A percentile compares a stretch with the other conserved stretches of the same genome.
Conservation (phyloP, 2,797 vertebrate genomes). For the Enteromius viviparus region DNA sequence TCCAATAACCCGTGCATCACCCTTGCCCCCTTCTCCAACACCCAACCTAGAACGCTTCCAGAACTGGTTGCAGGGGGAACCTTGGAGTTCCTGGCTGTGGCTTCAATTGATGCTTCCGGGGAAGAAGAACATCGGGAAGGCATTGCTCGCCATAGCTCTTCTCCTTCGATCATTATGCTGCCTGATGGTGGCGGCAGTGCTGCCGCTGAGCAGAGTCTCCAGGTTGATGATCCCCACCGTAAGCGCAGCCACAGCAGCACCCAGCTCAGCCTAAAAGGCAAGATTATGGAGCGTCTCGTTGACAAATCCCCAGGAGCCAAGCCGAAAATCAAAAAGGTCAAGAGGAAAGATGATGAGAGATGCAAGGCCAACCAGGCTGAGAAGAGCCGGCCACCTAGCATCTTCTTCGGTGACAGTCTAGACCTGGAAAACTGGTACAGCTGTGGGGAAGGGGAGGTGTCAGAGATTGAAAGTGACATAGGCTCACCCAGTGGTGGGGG, state of each 20-base stretch:
- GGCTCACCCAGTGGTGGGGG: slow-evolving; percentile 86
- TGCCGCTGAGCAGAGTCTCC: slow-evolving; percentile 73
- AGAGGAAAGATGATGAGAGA: slow-evolving; percentile 86
- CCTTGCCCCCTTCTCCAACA: slow-evolving; percentile 58
- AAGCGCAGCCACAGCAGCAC: slow-evolving; percentile 95
- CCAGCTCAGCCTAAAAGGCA: slow-evolving; percentile 94
- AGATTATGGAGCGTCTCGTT: slow-evolving; percentile 85
- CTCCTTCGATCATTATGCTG: slow-evolving; percentile 87
- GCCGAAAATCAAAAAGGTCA: slow-evolving; percentile 91
- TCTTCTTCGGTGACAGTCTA: slow-evolving; percentile 97
- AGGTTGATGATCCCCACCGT: slow-evolving; percentile 79
- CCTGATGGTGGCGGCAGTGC: slow-evolving; percentile 72
- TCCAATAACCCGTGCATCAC: slow-evolving; percentile 69
- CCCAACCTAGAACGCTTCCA: slow-evolving; percentile 75
- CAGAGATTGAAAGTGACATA: slow-evolving; percentile 95
- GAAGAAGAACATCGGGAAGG: slow-evolving; percentile 71
- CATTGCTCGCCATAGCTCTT: slow-evolving; percentile 89
- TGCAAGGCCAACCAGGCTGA: slow-evolving; percentile 85
- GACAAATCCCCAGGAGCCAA: slow-evolving; percentile 95
- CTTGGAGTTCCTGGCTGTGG: slow-evolving; percentile 82
- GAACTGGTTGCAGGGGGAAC: slow-evolving; percentile 82
- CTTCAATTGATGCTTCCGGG: slow-evolving; percentile 65
- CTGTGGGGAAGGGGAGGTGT: slow-evolving; percentile 97
- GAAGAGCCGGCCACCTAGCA: slow-evolving; percentile 84
- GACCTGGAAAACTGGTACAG: slow-evolving; percentile 99